Evolutionary conservation across 2,797 vertebrate species (phyloP).

Genomic region (Atherinosoma microstoma): DNA sequence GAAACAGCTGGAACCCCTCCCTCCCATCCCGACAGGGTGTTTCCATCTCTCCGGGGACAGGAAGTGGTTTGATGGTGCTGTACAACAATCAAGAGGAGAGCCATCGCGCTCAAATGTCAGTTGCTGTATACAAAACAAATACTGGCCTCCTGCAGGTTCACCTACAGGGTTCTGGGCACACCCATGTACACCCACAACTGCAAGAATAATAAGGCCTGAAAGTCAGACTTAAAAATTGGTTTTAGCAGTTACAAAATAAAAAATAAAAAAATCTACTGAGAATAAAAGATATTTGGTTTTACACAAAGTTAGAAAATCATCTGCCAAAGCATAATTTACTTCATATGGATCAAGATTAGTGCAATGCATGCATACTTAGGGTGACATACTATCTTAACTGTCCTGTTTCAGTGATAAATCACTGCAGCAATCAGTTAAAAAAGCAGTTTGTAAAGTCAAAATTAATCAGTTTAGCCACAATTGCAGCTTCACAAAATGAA

Average conservation of each 20-base stretch:
- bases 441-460: conserved; percentile 66
- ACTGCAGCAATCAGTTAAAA: conserved; percentile 54
- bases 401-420: conserved; percentile 34
- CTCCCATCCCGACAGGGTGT: conserved; percentile 45
- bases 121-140: conserved; percentile 79
- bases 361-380: conserved; percentile 56
- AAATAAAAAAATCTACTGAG: not conserved
- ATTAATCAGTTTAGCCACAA: not conserved
- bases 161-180: conserved; percentile 39
- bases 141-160: conserved; percentile 66
- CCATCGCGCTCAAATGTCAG: conserved; percentile 75
- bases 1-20: conserved; percentile 63
- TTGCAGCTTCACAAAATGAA: not conserved
- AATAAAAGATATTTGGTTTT: not conserved
- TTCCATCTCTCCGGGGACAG: conserved; percentile 58
- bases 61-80: conserved; percentile 64
- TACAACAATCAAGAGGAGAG: conserved; percentile 66
- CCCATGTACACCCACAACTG: conserved; percentile 11
- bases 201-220: conserved; percentile 1
- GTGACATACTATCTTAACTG: conserved; percentile 1
- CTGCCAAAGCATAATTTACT: conserved; percentile 4
- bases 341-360: conserved; percentile 20
- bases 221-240: conserved; percentile 2
- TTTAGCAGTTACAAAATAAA: conserved; percentile 7
- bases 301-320: not conserved